Conservation (phyloP, 2,797 vertebrate genomes). For the Sebastes diploproa region DNA sequence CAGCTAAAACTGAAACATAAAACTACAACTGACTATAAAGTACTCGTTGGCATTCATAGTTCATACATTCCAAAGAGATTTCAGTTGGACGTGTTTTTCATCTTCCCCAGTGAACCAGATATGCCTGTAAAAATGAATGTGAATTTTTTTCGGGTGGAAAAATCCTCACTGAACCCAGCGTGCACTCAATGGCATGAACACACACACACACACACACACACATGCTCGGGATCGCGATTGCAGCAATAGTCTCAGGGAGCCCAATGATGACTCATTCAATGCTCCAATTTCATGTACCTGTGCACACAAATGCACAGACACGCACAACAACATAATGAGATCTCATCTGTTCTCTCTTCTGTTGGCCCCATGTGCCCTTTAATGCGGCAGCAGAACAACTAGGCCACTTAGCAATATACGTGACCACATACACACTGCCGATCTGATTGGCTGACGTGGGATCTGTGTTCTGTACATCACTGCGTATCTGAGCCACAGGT, state of each 20-base stretch:
- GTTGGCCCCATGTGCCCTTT: conserved; percentile 23
- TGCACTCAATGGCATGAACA: not conserved
- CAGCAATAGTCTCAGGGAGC: conserved; percentile 12
- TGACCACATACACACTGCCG: not conserved
- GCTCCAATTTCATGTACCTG: conserved; percentile 30
- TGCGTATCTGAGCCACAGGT: conserved; percentile 42
- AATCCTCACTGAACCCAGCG: conserved; percentile 1
- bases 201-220: not conserved
- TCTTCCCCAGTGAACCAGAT: not conserved
- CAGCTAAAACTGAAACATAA: not conserved
- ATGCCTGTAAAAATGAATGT: not conserved
- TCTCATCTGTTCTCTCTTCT: not conserved
- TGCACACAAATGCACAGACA: not conserved
- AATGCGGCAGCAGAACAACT: conserved; percentile 14
- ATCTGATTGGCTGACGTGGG: conserved; percentile 40
- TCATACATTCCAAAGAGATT: not conserved
- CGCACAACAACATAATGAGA: conserved; percentile 10
- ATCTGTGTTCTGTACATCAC: conserved; percentile 34
- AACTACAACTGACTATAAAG: not conserved
- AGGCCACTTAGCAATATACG: not conserved
- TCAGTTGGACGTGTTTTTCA: not conserved
- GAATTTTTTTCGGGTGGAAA: not conserved
- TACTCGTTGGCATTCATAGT: not conserved
- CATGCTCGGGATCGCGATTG: not conserved
- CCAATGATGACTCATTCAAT: conserved; percentile 39